A percentile compares a stretch with the other conserved stretches of the same genome.
These are phyloP conservation scores for Drosophila paulistorum DNA, from an alignment of 1,140 invertebrate species.

Conservation along the genomic window DNA sequence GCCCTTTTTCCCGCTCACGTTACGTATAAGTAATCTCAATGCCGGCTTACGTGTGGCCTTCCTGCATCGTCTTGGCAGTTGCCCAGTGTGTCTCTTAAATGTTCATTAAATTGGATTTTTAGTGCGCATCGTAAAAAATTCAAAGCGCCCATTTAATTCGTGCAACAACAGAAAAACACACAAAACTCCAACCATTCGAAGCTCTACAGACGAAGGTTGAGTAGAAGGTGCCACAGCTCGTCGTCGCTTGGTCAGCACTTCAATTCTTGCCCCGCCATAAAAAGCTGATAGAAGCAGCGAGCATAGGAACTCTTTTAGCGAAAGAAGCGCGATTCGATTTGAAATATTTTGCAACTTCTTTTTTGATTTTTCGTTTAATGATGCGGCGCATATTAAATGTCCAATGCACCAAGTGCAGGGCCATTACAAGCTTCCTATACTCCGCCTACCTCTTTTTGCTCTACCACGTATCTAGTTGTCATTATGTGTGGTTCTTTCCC, in stretches of 20 bases:
- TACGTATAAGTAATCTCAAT: slow-evolving; percentile 76
- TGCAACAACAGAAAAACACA: slow-evolving; percentile 40
- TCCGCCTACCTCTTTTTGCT: too few relatives aligned
- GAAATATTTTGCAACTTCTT: slow-evolving; percentile 72
- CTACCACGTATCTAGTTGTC: slow-evolving; percentile 43
- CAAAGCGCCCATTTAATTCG: slow-evolving; percentile 80
- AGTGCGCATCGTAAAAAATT: slow-evolving; percentile 82
- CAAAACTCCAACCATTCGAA: slow-evolving; percentile 5
- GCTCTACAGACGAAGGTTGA: slow-evolving; percentile 37
- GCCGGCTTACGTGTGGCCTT: slow-evolving; percentile 63
- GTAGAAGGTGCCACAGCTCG: slow-evolving; percentile 34
- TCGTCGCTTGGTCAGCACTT: slow-evolving; percentile 52
- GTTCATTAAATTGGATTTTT: slow-evolving; percentile 83
- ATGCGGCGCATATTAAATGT: slow-evolving; percentile 69
- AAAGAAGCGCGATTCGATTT: slow-evolving; percentile 59
- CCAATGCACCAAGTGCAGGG: slow-evolving; percentile 48
- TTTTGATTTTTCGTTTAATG: slow-evolving; percentile 75
- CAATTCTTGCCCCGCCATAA: slow-evolving; percentile 63
- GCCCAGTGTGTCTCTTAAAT: slow-evolving; percentile 78
- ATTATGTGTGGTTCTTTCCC: slow-evolving; percentile 45
- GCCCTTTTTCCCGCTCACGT: slow-evolving; percentile 70
- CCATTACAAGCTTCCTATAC: not conserved
- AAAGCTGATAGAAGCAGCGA: slow-evolving; percentile 41
- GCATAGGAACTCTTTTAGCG: slow-evolving; percentile 16
- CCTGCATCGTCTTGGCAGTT: slow-evolving; percentile 12